Base-by-base conservation (phyloP, 2,797 vertebrate species). In the Chiloscyllium punctatum region DNA sequence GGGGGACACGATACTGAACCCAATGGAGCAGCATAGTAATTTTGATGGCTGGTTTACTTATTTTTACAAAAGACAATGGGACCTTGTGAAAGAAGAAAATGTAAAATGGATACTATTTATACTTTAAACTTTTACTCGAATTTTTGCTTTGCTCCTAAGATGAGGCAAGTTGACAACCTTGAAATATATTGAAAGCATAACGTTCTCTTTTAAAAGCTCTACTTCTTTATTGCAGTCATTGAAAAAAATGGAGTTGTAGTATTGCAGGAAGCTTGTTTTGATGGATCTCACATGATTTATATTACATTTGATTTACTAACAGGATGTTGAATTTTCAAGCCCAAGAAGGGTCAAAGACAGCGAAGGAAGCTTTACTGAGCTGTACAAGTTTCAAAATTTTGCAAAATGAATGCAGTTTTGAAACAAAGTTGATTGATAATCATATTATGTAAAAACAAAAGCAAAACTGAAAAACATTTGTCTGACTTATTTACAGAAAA, bases 261-360 rank as follows among this genome's bases (percentile, higher is more conserved):
- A 69, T 91, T 69, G 30, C 33, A 42, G 21, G 53, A 69, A 95
- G 79, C n/a, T 87, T 95, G n/a, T 53, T 68, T 77, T 95, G 57
- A 77, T 74, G 71, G n/a, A 62, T 33, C 68, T 42, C 95, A 79
- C 95, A 95, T 91, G 88, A 74, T 91, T 95, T 92, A 57, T 57
- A 77, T 90, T 95, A 71, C 88, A 25, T 71, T 72, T 92, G 53
- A 74, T 95, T 95, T 62, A 88, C 92, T 95, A 72, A 92, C 51
- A 74, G 51, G 18, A 57, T 62, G 86, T 74, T 53, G 92, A 79
- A 74, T 2, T 68, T 37, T 91, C 88, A n/a, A 91, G 48, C n/a
- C 25, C 33, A 66, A 48, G 48, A 92, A 77, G 72, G 95, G 95
- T 77, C 87, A 95, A 68, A 90, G 51, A 7, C 42, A 74, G 48